These are phyloP conservation scores for Mayetiola destructor DNA, from an alignment of 2,888 invertebrate genomes.

Conservation along the genomic window DNA sequence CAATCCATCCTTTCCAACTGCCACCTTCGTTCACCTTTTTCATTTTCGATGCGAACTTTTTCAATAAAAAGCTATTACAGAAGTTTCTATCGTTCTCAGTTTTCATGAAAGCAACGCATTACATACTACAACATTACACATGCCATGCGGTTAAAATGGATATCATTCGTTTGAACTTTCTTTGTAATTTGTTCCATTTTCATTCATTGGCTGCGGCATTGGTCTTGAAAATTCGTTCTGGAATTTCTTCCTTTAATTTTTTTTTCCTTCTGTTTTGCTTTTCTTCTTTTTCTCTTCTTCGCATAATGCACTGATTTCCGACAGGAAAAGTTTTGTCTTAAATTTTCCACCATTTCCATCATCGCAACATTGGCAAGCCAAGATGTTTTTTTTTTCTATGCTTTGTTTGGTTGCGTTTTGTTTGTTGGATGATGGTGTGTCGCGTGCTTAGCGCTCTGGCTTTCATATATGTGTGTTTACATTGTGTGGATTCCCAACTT, in stretches of 20 bases:
- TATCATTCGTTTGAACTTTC: too few species aligned
- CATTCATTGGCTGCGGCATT: too few species aligned
- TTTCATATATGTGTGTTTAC: neutral
- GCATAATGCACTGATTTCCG: conserved; percentile 7
- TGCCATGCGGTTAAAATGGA: neutral
- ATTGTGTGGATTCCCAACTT: neutral
- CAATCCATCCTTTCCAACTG: neutral
- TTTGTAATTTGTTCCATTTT: too few species aligned
- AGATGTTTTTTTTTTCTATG: conserved; percentile 12
- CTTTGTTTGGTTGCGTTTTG: neutral
- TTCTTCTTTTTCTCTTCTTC: neutral
- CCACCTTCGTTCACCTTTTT: neutral
- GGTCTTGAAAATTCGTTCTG: too few species aligned
- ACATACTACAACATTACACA: neutral
- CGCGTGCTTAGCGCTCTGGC: neutral
- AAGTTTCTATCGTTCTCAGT: conserved; percentile 6
- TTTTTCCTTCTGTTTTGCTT: neutral
- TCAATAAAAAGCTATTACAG: conserved; percentile 8
- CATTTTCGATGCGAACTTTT: neutral
- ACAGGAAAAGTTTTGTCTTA: conserved; percentile 10
- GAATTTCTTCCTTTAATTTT: neutral
- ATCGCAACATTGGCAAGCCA: neutral
- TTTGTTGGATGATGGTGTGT: neutral
- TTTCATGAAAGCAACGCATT: neutral
- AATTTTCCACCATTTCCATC: conserved; percentile 12